These are phyloP conservation scores for Uloborus diversus DNA, from an alignment of 1,140 invertebrate species.

Conservation along the genomic window DNA sequence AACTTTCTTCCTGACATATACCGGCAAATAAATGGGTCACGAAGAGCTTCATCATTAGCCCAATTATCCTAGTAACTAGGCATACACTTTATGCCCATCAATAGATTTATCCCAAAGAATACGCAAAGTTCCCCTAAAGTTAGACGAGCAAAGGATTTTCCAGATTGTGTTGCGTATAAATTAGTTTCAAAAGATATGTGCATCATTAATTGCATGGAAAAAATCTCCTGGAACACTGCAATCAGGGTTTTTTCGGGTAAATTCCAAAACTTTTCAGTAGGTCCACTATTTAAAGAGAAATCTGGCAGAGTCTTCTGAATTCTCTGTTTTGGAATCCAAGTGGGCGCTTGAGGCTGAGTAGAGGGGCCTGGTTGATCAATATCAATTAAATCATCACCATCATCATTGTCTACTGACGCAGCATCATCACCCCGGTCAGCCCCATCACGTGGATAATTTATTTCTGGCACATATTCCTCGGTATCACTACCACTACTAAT, in stretches of 20 bases:
- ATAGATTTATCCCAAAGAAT: slow-evolving; percentile 3
- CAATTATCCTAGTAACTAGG: slow-evolving; percentile 2
- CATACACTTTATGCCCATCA: background rate
- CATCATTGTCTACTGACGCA: background rate
- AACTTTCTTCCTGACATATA: background rate
- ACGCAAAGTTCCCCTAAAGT: background rate
- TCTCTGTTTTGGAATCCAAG: background rate
- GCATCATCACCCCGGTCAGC: no score
- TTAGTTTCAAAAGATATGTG: background rate
- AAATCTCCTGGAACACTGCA: background rate
- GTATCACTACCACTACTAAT: slow-evolving; percentile 2
- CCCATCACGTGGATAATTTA: no score
- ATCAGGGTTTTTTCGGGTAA: background rate
- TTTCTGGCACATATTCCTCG: background rate
- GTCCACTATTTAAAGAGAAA: background rate
- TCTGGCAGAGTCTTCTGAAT: background rate
- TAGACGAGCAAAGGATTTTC: background rate
- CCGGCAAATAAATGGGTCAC: background rate
- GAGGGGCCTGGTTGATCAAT: background rate
- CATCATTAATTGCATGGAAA: background rate
- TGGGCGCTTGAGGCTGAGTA: background rate
- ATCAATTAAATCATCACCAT: background rate
- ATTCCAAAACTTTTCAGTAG: background rate
- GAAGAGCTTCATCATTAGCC: background rate
- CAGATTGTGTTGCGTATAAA: background rate